Evolutionary conservation across 2,888 invertebrate genomes (phyloP).

Genomic region (Agrenia bidenticulata): DNA sequence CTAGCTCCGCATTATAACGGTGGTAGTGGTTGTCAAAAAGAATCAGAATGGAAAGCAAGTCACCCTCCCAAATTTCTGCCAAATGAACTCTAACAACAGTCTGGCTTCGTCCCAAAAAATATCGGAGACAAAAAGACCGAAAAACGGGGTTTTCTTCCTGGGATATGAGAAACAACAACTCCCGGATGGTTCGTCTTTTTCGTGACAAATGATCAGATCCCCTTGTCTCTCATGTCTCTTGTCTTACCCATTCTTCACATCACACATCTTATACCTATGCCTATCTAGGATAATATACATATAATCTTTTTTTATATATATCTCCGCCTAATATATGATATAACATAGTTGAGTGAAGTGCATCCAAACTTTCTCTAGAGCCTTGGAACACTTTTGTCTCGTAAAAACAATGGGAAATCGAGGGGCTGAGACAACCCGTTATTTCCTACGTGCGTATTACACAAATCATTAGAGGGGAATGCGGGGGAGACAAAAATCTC

Average conservation of each 20-base stretch:
- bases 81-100: neutral
- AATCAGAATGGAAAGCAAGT: neutral
- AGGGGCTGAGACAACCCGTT: constrained; percentile 6
- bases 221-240: constrained; percentile 1
- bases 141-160: neutral
- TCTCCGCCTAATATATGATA: too few species aligned
- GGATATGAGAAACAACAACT: neutral
- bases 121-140: neutral
- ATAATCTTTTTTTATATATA: too few species aligned
- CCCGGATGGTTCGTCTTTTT: constrained; percentile 14
- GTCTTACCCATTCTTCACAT: neutral
- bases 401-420: constrained; percentile 2
- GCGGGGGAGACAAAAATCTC: neutral
- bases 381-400: neutral
- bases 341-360: too few species aligned
- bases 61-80: constrained; percentile 5
- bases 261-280: too few species aligned
- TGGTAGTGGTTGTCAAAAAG: neutral
- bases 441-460: constrained; percentile 14
- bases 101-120: constrained; percentile 5
- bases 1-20: too few species aligned
- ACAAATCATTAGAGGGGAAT: constrained; percentile 18
- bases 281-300: too few species aligned
- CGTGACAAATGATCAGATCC: constrained; percentile 20
- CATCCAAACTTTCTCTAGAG: too few species aligned